Evolutionary conservation across 2,888 invertebrate species (phyloP), one percentile per base, ranked within the genome.

Genomic region (Sisyra terminalis): DNA sequence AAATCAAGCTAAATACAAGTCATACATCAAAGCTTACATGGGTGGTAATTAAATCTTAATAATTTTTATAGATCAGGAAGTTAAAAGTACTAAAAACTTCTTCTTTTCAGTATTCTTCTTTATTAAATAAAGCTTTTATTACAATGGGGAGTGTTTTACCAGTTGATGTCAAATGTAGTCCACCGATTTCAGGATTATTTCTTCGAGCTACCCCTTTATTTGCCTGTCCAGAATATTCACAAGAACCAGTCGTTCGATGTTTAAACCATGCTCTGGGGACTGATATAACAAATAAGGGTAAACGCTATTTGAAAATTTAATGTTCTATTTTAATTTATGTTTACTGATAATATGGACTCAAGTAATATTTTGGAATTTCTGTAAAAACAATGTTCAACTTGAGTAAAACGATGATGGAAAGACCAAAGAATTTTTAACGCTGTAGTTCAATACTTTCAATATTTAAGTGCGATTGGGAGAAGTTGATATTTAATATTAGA

Each of bases 141-240:
- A 66, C 73, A 44, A 73, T 75, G 60, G 67, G 69, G 16, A 67
- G 69, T 35, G 69, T 75, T 18, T 73, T 86, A 55, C 75, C 83
- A 0, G 61, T 86, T 1, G 68, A 75, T 41, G 83, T 85, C 57
- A 69, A 69, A 46, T 75, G 78, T 64, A 60, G 63, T 9, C 57
- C 60, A 30, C 15, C 55, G 51, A 38, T 58, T 51, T 24, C 55
- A 11, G 37, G 60, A 8, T 54, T 76, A 49, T 69, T 61, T 51
- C 68, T 85, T 29, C 67, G 84, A 1, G 73, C 79, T 1, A 71
- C 75, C 15, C 73, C 77, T 9, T 72, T 80, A 6, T 83, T 70
- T 51, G 68, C 73, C 15, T 68, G 73, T 36, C 68, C 73, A 3
- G 73, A 79, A 40, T 72, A 78, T 51, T 67, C 74, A 0, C 73